Evolutionary conservation across 2,888 invertebrate species (phyloP), one percentile per base, ranked within the genome.

Genomic region (Sarcophaga variegata): DNA sequence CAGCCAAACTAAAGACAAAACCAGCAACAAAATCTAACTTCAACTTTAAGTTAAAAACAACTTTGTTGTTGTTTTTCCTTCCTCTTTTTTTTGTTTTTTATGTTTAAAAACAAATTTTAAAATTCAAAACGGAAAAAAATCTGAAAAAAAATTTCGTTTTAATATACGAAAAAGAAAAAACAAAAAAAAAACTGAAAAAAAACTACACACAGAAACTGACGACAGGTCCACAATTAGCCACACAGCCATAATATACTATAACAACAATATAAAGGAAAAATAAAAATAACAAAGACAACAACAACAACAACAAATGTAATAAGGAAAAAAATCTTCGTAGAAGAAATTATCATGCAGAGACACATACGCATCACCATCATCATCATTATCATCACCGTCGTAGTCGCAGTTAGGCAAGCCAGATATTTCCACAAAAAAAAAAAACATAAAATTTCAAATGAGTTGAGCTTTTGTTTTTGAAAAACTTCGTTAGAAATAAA

Each of bases 191-290:
- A 37, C 12, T 69, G 49, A 75, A 70, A 27, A 64, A 45, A 20
- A 59, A 22, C 17, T 86, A 88, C 88, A 84, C 83, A 87, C 84
- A 71, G 47, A 80, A 89, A 90, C 88, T 90, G 92, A 91, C 92
- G 92, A 92, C 92, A 92, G 92, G 92, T 92, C 92, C 91, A 92
- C 92, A 92, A 92, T 92, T 92, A 92, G 92, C 91, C 88, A 89
- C 88, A 88, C 87, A 90, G 84, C 85, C 86, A 89, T 87, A 88
- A 83, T 87, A 85, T 83, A 84, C 82, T 66, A 85, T 74, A 88
- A 69, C 69, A 81, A 59, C 54, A 77, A 77, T 47, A 77, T 66
- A 20, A 77, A 79, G 62, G 63, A 8, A 79, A 70, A 63, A 79
- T 54, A 17, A 59, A 17, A 74, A 22, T 22, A 22, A 22, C 22